phyloP scores from a whole-genome alignment of 2,888 invertebrate genomes.

The Venusia cambrica region DNA sequence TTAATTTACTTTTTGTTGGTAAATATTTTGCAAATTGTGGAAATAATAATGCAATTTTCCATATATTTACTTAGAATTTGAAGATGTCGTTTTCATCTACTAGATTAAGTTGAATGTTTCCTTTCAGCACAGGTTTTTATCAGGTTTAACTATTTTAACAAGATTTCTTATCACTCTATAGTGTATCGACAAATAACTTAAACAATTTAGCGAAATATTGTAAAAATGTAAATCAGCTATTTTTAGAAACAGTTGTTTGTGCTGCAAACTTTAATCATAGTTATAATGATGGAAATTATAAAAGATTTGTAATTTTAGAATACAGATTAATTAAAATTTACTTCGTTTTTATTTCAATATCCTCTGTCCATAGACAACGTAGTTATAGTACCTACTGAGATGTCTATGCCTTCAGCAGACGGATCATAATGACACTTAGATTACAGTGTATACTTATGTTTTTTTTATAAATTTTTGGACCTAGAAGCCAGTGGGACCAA shows the following conservation, averaged over 20 bases:
- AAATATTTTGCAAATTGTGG: constrained; percentile 23
- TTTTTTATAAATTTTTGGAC: no score
- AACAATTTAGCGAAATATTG: constrained; percentile 49
- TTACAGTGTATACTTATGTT: no score
- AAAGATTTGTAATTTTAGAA: constrained; percentile 80
- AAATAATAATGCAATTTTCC: constrained; percentile 39
- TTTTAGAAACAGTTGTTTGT: constrained; percentile 66
- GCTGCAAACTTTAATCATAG: constrained; percentile 68
- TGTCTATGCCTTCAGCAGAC: no score
- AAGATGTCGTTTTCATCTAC: not conserved
- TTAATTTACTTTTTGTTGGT: constrained; percentile 8
- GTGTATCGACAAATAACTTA: not conserved
- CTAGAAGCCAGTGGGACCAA: no score
- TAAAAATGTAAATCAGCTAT: constrained; percentile 76
- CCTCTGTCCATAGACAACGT: no score
- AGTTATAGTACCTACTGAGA: no score
- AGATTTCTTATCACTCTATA: constrained; percentile 7
- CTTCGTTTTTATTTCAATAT: constrained; percentile 10
- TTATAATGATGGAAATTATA: constrained; percentile 66
- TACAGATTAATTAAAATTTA: constrained; percentile 63
- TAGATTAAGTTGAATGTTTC: constrained; percentile 13
- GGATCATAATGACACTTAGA: no score
- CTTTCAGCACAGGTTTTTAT: constrained; percentile 6
- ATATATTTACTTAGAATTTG: constrained; percentile 9
- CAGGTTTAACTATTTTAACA: constrained; percentile 1